Evolutionary conservation across 2,797 vertebrate genomes (phyloP), one percentile per base, ranked within the genome.

Genomic region (Pseudomugil tenellus): DNA sequence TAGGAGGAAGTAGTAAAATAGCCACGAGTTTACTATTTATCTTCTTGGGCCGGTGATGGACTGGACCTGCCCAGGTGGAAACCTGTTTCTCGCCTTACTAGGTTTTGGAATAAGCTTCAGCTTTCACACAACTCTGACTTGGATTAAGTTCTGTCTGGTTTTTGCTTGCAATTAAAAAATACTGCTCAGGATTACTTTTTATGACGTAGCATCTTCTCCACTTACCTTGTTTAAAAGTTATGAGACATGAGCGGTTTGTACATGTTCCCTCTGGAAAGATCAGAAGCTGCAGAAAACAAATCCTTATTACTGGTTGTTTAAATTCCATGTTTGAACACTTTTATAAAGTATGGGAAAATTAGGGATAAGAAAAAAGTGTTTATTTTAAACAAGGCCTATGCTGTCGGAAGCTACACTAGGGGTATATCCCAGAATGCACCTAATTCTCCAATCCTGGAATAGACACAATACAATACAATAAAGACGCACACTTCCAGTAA

Each of bases 201-300:
- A 52, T 32, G n/a, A 23, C 54, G 72, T 11, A 28, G n/a, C 2
- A 32, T 14, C 17, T 60, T 25, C 4, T 37, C 31, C 59, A 72
- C 91, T 91, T 82, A 98, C 98, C 98, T 96, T 95, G 97, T 88
- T 99, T 99, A 90, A 99, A 99, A 31, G 97, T 98, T 92, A 99
- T 99, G 72, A 99, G 94, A 93, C 98, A 99, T 19, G 97, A 95
- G 23, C 98, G 96, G 88, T 99, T 99, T 82, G 97, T 99, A 86
- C 98, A 99, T 17, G 98, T 99, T 61, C 97, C 98, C 87, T 99
- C 98, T 79, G 98, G 97, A 83, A 99, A 99, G 91, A 99, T 94
- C 68, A 99, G 90, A 80, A 99, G 85, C 98, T 99, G 84, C 28
- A 23, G 29, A 29, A 53, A 75, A 80, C 78, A 92, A 57, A 93